Evolutionary conservation across 2,797 vertebrate species (phyloP).

Genomic region (Fistularia tabacaria): DNA sequence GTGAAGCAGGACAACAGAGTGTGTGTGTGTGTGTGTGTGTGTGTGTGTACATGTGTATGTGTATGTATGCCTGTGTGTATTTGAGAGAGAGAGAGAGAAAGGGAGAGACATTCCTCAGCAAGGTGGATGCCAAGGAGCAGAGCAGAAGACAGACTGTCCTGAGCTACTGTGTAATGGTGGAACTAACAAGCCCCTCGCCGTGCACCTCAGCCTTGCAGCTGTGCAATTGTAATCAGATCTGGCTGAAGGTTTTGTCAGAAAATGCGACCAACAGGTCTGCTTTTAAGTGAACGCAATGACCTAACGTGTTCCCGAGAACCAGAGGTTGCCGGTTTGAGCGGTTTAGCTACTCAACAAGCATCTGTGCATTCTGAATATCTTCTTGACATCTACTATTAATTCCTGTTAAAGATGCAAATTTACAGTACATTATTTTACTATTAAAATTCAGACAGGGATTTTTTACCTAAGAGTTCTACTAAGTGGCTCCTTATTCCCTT

Average conservation of each 20-base stretch:
- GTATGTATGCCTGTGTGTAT: conserved; percentile 30
- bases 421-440: no score
- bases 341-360: background rate
- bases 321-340: conserved; percentile 34
- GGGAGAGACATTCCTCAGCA: conserved; percentile 60
- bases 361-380: no score
- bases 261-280: conserved; percentile 10
- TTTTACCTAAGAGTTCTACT: no score
- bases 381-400: no score
- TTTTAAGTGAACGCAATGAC: background rate
- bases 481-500: no score
- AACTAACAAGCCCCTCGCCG: conserved; percentile 51
- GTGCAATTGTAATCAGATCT: conserved; percentile 40
- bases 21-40: conserved; percentile 36
- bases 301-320: conserved; percentile 23
- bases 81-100: conserved; percentile 15
- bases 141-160: conserved; percentile 62
- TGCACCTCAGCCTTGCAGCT: conserved; percentile 46
- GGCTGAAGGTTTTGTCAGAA: conserved; percentile 45
- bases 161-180: conserved; percentile 55
- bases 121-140: conserved; percentile 60
- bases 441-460: no score
- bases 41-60: conserved; percentile 26
- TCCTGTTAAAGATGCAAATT: no score
- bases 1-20: conserved; percentile 48